These are phyloP conservation scores for Lamellibrachia columna DNA, from an alignment of 2,888 invertebrate genomes.

Conservation along the genomic window DNA sequence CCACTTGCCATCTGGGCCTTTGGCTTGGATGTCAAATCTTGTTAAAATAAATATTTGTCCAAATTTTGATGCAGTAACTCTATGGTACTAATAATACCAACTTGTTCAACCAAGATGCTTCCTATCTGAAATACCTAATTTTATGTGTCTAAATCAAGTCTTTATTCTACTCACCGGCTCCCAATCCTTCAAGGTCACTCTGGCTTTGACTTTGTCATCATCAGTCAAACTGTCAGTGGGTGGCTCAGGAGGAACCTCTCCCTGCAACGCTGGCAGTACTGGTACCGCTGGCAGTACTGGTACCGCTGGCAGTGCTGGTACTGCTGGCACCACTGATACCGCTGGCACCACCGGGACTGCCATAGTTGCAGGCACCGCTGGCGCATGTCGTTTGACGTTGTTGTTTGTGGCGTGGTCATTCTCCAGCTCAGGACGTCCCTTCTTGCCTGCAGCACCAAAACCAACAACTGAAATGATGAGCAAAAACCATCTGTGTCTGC, in stretches of 20 bases:
- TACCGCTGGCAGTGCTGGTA: neutral
- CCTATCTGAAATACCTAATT: neutral
- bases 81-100: no score
- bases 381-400: neutral
- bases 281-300: constrained; percentile 27
- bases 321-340: neutral
- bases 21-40: no score
- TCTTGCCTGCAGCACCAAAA: neutral
- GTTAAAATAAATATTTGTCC: no score
- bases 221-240: constrained; percentile 30
- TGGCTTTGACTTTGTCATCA: constrained; percentile 44
- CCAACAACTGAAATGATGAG: no score
- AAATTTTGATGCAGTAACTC: no score
- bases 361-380: neutral
- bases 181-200: constrained; percentile 58
- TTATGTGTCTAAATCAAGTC: neutral
- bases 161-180: constrained; percentile 53
- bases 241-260: constrained; percentile 4
- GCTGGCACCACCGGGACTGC: constrained; percentile 18
- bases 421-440: neutral
- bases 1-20: no score
- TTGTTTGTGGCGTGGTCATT: neutral
- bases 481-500: no score
- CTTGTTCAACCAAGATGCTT: no score
- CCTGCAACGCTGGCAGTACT: constrained; percentile 20